Conservation (phyloP, 2,113 vertebrate species). For the Solea solea region DNA sequence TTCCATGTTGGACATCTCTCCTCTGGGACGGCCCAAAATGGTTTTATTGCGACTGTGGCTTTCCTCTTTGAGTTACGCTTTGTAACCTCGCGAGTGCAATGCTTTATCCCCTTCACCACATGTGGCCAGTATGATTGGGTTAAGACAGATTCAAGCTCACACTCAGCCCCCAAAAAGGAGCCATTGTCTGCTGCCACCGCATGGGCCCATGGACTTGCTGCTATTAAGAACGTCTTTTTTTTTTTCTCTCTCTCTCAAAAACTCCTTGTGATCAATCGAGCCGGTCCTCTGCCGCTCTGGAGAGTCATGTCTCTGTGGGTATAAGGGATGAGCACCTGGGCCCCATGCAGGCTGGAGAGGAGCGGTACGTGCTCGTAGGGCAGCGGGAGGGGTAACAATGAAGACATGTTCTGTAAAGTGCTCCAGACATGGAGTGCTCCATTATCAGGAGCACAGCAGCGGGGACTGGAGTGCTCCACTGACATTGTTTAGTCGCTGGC, state of each 20-base stretch:
- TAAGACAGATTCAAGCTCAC: constrained; percentile 46
- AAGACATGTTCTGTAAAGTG: constrained; percentile 67
- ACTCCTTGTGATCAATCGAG: constrained; percentile 57
- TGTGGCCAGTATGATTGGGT: constrained; percentile 50
- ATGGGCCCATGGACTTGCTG: constrained; percentile 42
- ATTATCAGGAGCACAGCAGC: constrained; percentile 66
- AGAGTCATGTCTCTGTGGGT: constrained; percentile 68
- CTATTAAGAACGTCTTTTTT: constrained; percentile 62
- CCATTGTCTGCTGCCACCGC: constrained; percentile 51
- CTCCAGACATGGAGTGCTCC: constrained; percentile 70
- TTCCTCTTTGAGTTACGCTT: constrained; percentile 45
- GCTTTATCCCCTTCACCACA: constrained; percentile 46
- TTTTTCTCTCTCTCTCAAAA: background rate
- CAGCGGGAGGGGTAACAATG: constrained; percentile 70
- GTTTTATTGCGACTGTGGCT: constrained; percentile 19
- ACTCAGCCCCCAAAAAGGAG: constrained; percentile 28
- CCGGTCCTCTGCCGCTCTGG: constrained; percentile 56
- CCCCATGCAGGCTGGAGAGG: constrained; percentile 51
- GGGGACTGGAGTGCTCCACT: constrained; percentile 64
- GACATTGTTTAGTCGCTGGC: constrained; percentile 77
- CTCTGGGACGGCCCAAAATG: too few species aligned
- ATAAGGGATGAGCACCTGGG: constrained; percentile 66
- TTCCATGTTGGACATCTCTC: too few species aligned
- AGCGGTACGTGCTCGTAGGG: constrained; percentile 54
- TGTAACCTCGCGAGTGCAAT: constrained; percentile 46